Percentiles rank a stretch among this genome's conserved stretches.
These are phyloP conservation scores for Trissolcus brochymenae DNA, from an alignment of 2,888 invertebrate genomes.

Conservation along the genomic window DNA sequence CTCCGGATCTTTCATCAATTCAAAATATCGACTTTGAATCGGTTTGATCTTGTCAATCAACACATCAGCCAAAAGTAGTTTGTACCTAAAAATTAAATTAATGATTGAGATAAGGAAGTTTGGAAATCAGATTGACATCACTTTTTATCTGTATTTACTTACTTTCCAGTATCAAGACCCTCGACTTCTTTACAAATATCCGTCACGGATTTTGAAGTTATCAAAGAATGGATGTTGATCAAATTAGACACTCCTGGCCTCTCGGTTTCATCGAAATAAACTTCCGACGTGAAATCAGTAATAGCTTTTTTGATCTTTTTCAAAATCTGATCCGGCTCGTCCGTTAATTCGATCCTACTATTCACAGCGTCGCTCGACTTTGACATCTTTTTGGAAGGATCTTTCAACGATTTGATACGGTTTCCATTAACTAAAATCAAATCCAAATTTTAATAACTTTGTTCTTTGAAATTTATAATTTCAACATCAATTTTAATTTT, in stretches of 20 bases:
- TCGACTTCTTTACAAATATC: conserved; percentile 83
- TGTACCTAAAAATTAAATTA: conserved; percentile 79
- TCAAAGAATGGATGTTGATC: conserved; percentile 87
- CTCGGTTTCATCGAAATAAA: conserved; percentile 86
- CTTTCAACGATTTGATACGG: conserved; percentile 88
- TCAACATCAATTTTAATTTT: background rate
- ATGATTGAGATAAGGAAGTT: background rate
- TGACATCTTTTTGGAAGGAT: conserved; percentile 97
- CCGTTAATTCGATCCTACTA: conserved; percentile 88
- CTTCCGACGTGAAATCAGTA: conserved; percentile 90
- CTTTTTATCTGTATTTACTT: conserved; percentile 57
- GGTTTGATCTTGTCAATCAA: conserved; percentile 84
- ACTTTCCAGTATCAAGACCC: conserved; percentile 85
- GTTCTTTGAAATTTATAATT: background rate
- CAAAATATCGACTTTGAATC: conserved; percentile 80
- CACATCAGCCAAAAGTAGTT: conserved; percentile 84
- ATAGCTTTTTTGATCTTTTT: conserved; percentile 91
- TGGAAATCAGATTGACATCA: background rate
- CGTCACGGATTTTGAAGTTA: conserved; percentile 82
- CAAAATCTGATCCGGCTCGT: conserved; percentile 83
- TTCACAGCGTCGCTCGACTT: conserved; percentile 91
- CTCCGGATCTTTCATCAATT: conserved; percentile 80
- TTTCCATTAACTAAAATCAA: conserved; percentile 62
- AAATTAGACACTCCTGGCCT: conserved; percentile 95
- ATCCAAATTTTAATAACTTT: too few relatives aligned